Percentiles rank a stretch among this genome's conserved stretches.
Evolutionary conservation across 2,797 vertebrate genomes (phyloP).

Genomic region (Eleutherodactylus coqui): DNA sequence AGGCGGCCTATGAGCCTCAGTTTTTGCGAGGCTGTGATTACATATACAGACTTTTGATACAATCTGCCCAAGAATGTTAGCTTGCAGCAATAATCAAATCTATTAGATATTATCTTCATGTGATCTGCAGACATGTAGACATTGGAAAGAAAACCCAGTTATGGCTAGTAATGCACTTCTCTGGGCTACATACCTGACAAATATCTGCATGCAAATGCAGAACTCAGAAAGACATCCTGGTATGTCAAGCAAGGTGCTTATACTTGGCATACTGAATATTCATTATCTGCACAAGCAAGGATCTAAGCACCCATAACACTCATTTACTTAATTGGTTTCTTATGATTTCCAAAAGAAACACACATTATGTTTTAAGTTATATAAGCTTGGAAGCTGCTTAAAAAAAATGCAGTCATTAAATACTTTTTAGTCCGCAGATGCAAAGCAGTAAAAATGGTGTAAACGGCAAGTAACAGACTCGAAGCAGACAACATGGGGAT

Average conservation of each 20-base stretch:
- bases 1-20: too few relatives aligned
- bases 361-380: neutral
- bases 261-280: neutral
- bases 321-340: neutral
- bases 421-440: neutral
- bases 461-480: neutral
- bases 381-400: neutral
- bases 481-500: conserved; percentile 22
- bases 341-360: neutral
- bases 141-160: too few relatives aligned
- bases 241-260: too few relatives aligned
- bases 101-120: too few relatives aligned
- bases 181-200: too few relatives aligned
- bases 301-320: neutral
- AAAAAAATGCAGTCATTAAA: neutral
- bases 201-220: too few relatives aligned
- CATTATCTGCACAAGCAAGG: neutral
- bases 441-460: neutral
- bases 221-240: too few relatives aligned
- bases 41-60: too few relatives aligned
- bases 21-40: too few relatives aligned
- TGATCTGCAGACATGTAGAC: neutral
- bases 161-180: too few relatives aligned
- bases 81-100: too few relatives aligned
- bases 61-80: too few relatives aligned